A percentile compares a stretch with the other conserved stretches of the same genome.
phyloP scores from a whole-genome alignment of 2,888 invertebrate species.

The Halictus ligatus region DNA sequence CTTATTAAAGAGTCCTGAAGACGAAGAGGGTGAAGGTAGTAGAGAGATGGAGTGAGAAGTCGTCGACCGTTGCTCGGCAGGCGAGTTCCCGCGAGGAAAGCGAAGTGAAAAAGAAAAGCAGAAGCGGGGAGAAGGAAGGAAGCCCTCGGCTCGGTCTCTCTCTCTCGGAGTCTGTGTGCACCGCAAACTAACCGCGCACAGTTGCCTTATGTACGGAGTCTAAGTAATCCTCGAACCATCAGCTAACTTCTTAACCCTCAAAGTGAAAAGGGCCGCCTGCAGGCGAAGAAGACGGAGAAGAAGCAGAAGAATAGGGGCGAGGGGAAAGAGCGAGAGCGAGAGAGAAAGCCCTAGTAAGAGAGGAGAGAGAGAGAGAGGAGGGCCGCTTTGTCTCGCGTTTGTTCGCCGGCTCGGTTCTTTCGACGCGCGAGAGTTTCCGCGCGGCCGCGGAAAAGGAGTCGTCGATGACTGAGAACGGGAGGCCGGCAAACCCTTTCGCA shows the following conservation, averaged over 20 bases:
- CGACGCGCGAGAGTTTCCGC: conserved; percentile 54
- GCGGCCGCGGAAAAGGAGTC: conserved; percentile 53
- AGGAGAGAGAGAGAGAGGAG: neutral
- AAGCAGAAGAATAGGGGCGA: neutral
- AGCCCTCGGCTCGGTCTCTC: conserved; percentile 39
- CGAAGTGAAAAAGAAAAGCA: conserved; percentile 22
- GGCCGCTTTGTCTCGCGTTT: conserved; percentile 51
- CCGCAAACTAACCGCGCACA: conserved; percentile 64
- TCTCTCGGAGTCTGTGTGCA: conserved; percentile 46
- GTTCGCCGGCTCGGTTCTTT: conserved; percentile 43
- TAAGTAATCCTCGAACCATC: conserved; percentile 75
- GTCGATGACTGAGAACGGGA: conserved; percentile 37
- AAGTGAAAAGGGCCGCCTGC: conserved; percentile 70
- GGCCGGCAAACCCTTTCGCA: conserved; percentile 49
- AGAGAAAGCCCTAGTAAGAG: neutral
- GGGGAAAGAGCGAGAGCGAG: neutral
- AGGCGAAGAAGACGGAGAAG: neutral
- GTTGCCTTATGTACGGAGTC: conserved; percentile 67
- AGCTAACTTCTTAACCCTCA: conserved; percentile 75
- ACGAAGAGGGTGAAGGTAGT: neutral
- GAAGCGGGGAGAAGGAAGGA: conserved; percentile 27
- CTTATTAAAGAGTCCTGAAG: conserved; percentile 15
- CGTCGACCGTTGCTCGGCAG: neutral
- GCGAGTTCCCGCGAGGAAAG: conserved; percentile 20
- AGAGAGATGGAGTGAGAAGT: neutral